Base-by-base conservation (phyloP, 2,113 vertebrate genomes). In the Ameiurus melas region DNA sequence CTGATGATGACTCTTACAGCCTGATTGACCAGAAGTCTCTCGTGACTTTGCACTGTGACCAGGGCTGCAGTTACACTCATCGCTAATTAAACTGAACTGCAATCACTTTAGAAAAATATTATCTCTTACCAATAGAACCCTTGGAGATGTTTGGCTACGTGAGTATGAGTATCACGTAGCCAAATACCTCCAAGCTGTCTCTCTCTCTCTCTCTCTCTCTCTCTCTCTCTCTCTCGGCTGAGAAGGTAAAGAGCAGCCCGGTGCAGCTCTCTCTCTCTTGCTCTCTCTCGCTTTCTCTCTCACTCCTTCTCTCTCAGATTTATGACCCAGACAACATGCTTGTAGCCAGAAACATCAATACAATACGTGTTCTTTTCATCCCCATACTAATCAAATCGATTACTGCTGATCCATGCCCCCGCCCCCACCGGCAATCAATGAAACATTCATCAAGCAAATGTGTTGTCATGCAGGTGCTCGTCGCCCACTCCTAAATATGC, bases 381-480 rank as follows among this genome's bases (percentile, higher is more conserved):
- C 94, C 95, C 95, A 95, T 94, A 92, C 94, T 96, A 96, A 97
- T 96, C 94, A 96, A 93, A 96, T 96, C 92, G 90, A 96, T 97
- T 94, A 94, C 92, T 93, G 91, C 93, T 96, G 95, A 97, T 96
- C 93, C 80, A 96, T 93, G 94, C 93, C 93, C 93, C 93, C 94
- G 55, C 51, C 86, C 93, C 93, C 93, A 55, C 51, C 90, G 93
- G 92, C 94, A 94, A 91, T 90, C 92, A 94, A 90, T 60, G 0
- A 92, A 93, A 93, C 85, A 91, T 93, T 96, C 95, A 96, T 95
- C 95, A 95, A 95, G 94, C 93, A 96, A 96, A 97, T 93, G 90
- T 92, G 94, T 82, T 88, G 89, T 87, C 84, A 85, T 85, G 86
- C 86, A 89, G 90, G 89, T 82, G 90, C 89, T 75, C 84, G 83